These are phyloP conservation scores for Pseudomyrmex cubaensis DNA, from an alignment of 1,140 invertebrate genomes.

Conservation along the genomic window DNA sequence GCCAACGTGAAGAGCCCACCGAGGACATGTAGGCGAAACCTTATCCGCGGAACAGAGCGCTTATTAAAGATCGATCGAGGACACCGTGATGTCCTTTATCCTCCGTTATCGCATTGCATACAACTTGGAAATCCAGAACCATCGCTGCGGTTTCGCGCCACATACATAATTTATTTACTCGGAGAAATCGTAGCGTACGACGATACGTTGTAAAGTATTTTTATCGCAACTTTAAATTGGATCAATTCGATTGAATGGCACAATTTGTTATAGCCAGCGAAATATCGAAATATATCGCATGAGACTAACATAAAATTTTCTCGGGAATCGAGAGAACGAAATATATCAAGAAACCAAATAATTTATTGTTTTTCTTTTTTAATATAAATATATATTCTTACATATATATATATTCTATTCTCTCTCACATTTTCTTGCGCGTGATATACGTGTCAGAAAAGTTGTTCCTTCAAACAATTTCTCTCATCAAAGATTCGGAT, in stretches of 20 bases:
- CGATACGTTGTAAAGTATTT: slow-evolving; percentile 28
- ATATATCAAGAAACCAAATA: neutral
- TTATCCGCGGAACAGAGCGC: slow-evolving; percentile 64
- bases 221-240: slow-evolving; percentile 13
- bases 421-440: neutral
- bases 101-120: slow-evolving; percentile 71
- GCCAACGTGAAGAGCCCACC: slow-evolving; percentile 49
- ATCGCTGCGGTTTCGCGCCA: slow-evolving; percentile 38
- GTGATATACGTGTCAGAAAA: neutral
- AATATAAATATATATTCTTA: neutral
- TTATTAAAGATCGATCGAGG: slow-evolving; percentile 77
- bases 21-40: slow-evolving; percentile 53
- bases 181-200: neutral
- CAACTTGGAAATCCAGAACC: slow-evolving; percentile 56
- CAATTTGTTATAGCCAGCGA: neutral
- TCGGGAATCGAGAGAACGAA: neutral
- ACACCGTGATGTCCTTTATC: slow-evolving; percentile 66
- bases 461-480: neutral
- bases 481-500: slow-evolving; percentile 2
- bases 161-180: slow-evolving; percentile 44
- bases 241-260: slow-evolving; percentile 35
- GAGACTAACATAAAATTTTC: slow-evolving; percentile 6
- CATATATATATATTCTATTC: neutral
- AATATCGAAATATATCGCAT: neutral
- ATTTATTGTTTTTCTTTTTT: too few species aligned